Base-by-base conservation (phyloP, 2,797 vertebrate species). In the Acanthurus leucopareius region DNA sequence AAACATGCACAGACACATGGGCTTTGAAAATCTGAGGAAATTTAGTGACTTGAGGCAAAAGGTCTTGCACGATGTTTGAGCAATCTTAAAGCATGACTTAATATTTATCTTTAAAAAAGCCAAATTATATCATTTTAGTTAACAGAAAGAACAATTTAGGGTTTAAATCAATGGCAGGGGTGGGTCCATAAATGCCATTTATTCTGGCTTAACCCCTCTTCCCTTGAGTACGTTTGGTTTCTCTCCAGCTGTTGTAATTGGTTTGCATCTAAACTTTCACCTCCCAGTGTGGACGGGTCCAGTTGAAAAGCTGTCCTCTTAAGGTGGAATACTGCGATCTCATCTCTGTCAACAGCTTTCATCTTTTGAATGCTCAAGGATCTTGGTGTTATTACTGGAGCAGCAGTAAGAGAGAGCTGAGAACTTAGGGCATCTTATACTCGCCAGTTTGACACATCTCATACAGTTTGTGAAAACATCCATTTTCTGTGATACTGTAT, bases 291-390 rank as follows among this genome's bases (percentile, higher is more conserved):
- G 53, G 70, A 77, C 3, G 3, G 45, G 35, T 79, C 56, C 35
- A 51, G 56, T 47, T 54, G 47, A 69, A 75, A 68, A 52, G 52
- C 73, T 79, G 20, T 28, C n/a, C 54, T 76, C n/a, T 75, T 75
- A 44, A 22, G 60, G 42, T 48, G 45, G 32, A 79, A 79, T 53
- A 32, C 53, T 61, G 25, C 67, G 71, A 81, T 82, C 79, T 80
- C 48, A 79, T 78, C 68, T 80, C 58, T 83, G 75, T 83, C 70
- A 73, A 81, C 77, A 73, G 52, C 63, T 56, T 75, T 81, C 69
- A 78, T 79, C 64, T 56, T 48, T 73, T 64, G 20, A 81, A 77
- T 71, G 51, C 67, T 45, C 25, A 0, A 7, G 13, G 19, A 84
- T 66, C 80, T 72, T 54, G 22, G 38, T 70, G 48, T 71, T 53